Evolutionary conservation across 1,140 invertebrate species (phyloP), one percentile per base, ranked within the genome.

Genomic region (Triops longicaudatus): DNA sequence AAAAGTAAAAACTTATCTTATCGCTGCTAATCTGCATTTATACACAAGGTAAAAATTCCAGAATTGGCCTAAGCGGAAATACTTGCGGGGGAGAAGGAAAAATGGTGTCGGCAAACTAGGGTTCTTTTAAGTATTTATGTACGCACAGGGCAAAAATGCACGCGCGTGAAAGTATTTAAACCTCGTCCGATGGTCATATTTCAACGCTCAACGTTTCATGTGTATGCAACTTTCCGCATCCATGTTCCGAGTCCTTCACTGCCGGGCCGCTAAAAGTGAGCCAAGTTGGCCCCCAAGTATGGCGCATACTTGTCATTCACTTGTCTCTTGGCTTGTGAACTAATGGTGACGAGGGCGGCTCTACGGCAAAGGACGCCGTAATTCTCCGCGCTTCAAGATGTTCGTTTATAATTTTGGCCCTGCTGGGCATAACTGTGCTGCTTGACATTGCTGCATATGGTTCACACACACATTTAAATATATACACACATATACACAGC

Each of bases 311-410:
- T 63, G 50, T 63, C 50, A 63, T 63, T 63, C 50, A 63, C 50
- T 10, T 63, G 50, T 63, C 50, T 63, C 50, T 63, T 63, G 17
- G 50, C 50, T 63, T 22, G 50, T 63, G 50, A 63, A 63, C 50
- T 63, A 22, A 63, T 63, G 50, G 50, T 63, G 50, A 63, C 50
- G 50, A 63, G 50, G 50, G 50, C 50, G 50, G 50, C 50, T 63
- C 10, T 17, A 63, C 14, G 50, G 50, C 50, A 63, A 63, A 63
- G 50, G 22, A 22, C 50, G 50, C 50, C 50, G 50, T 63, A 63
- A n/a, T 63, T 63, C 22, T 63, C 50, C 14, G 50, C 50, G 50
- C 50, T 17, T 22, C 50, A 63, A 63, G 17, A 17, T 1, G 50
- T 17, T 63, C 50, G 1, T 63, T 63, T 63, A 63, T 63, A 63